Percentiles rank a stretch among this genome's conserved stretches.
phyloP scores from a whole-genome alignment of 2,113 vertebrate species.

The Pristiophorus japonicus region DNA sequence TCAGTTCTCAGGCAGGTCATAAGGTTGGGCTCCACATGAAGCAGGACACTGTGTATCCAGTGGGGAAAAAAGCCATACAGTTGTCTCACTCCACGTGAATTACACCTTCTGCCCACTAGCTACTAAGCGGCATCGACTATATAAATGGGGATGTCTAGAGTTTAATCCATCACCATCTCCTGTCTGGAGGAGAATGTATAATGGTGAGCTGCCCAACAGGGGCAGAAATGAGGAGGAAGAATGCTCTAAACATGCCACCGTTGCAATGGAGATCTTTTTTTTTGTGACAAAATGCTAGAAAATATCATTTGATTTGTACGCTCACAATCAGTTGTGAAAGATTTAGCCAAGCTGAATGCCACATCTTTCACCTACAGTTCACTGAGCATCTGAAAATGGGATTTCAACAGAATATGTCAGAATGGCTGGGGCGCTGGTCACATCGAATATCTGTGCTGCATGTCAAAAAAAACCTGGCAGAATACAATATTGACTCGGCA shows the following conservation, averaged over 20 bases:
- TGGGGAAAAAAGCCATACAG: too few relatives aligned
- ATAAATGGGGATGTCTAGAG: neutral
- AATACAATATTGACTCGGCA: neutral
- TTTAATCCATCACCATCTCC: neutral
- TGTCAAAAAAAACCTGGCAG: neutral
- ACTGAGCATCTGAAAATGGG: neutral
- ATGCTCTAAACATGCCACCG: neutral
- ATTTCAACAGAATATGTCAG: neutral
- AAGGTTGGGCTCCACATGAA: neutral
- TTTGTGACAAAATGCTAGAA: neutral
- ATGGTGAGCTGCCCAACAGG: neutral
- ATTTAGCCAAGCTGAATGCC: neutral
- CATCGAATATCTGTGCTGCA: neutral
- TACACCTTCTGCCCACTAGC: neutral
- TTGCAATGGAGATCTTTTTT: neutral
- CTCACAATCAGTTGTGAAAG: neutral
- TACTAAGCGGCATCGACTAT: too few relatives aligned
- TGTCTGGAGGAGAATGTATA: neutral
- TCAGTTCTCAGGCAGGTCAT: neutral
- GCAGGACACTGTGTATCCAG: too few relatives aligned
- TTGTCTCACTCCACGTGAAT: neutral
- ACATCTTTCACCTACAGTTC: neutral
- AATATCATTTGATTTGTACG: constrained; percentile 12
- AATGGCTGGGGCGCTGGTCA: neutral
- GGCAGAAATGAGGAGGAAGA: neutral